Base-by-base conservation (phyloP, 2,797 vertebrate genomes). In the Anniella stebbinsi region DNA sequence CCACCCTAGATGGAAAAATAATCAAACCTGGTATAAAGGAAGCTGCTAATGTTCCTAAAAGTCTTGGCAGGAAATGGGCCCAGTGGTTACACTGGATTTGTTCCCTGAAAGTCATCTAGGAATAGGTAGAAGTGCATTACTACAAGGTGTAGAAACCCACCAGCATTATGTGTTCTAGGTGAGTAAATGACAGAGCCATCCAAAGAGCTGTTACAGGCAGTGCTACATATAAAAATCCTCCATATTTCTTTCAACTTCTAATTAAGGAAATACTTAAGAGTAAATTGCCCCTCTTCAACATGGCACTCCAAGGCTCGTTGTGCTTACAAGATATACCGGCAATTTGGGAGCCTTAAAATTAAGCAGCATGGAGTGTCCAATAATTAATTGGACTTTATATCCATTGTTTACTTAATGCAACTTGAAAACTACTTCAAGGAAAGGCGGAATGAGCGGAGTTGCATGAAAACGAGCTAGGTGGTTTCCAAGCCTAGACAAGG, bases 351-450 rank as follows among this genome's bases (percentile, higher is more conserved):
- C 91, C 95, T 95, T 97, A 97, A 97, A 97, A 97, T 95, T 97
- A 97, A 97, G 93, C 93, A 97, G 96, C 97, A 97, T 96, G 94
- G 94, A 96, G 94, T 97, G 95, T 96, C 97, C 96, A 96, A 95
- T 97, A 97, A 97, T 97, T 97, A 97, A 97, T 96, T 96, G 95
- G 92, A 94, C 94, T 96, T 95, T 92, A 97, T 93, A 95, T 92
- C 91, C 95, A 91, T 96, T 96, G 96, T 96, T 97, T 96, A 96
- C 96, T 96, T 96, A 97, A 96, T 93, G 90, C 91, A 96, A 97
- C 95, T 97, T 95, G 93, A 94, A 96, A 95, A 95, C 94, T 94
- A 94, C 8, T 54, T 96, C 95, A 95, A 93, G 88, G 36, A 96
- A 96, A 93, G 91, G 94, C 78, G 95, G 96, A 51, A 96, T 5